These are phyloP conservation scores for Leptura quadrifasciata DNA, from an alignment of 2,888 invertebrate genomes.

Conservation along the genomic window DNA sequence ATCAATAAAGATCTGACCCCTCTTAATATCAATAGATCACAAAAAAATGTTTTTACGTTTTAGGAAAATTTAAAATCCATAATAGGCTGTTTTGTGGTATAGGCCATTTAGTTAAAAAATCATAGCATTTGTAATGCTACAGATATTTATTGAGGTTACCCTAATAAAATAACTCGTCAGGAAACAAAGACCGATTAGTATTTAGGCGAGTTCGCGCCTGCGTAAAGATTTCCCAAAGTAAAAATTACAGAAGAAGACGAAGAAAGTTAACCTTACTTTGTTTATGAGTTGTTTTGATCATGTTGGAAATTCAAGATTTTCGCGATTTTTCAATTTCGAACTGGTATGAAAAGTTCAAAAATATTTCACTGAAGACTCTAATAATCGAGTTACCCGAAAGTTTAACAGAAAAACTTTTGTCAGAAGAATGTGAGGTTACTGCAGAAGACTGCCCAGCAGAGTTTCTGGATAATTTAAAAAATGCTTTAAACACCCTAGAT, in stretches of 20 bases:
- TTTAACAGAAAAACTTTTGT: slow-evolving; percentile 62
- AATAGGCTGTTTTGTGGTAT: too few species aligned
- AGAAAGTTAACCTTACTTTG: background rate
- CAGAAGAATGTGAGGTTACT: slow-evolving; percentile 52
- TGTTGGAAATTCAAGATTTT: slow-evolving; percentile 67
- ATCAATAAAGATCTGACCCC: too few species aligned
- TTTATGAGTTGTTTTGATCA: slow-evolving; percentile 27
- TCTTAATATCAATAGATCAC: too few species aligned
- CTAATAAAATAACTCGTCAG: too few species aligned
- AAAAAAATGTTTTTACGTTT: too few species aligned
- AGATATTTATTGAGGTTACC: too few species aligned
- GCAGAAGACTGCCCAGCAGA: slow-evolving; percentile 47
- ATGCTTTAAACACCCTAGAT: slow-evolving; percentile 64
- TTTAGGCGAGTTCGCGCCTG: background rate
- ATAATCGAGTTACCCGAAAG: slow-evolving; percentile 65
- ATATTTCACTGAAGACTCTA: slow-evolving; percentile 64
- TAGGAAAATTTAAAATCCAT: too few species aligned
- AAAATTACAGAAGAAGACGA: background rate
- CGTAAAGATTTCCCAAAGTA: background rate
- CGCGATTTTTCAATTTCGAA: slow-evolving; percentile 67
- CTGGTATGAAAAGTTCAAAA: slow-evolving; percentile 68
- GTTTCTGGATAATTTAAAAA: slow-evolving; percentile 61
- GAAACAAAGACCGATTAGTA: background rate
- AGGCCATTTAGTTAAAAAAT: too few species aligned
- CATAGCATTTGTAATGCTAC: too few species aligned